These are phyloP conservation scores for Onychostoma macrolepis DNA, from an alignment of 2,113 vertebrate species.

Conservation along the genomic window DNA sequence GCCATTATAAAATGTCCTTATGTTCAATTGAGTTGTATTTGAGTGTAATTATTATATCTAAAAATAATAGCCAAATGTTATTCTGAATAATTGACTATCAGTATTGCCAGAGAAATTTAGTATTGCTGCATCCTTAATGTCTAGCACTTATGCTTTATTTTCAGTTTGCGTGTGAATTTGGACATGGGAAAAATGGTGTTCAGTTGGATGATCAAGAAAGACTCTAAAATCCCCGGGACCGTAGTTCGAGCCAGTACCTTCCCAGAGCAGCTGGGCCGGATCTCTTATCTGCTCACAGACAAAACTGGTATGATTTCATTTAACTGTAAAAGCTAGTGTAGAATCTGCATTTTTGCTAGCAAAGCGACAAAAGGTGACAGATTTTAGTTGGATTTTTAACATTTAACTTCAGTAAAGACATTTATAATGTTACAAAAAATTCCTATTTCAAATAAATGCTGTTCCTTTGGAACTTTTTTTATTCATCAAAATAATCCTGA, in stretches of 20 bases:
- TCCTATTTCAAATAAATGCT: not conserved
- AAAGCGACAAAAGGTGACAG: not conserved
- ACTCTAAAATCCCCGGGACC: slow-evolving; percentile 93
- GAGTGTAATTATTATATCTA: no score
- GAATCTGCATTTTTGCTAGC: not conserved
- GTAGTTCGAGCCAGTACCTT: slow-evolving; percentile 96
- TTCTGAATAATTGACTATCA: no score
- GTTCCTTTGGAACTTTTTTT: not conserved
- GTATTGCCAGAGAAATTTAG: not conserved
- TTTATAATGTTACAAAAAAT: no score
- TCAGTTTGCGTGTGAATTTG: slow-evolving; percentile 92
- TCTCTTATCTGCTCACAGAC: slow-evolving; percentile 96
- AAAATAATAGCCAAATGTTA: no score
- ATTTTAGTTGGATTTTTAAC: not conserved
- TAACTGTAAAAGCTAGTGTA: not conserved
- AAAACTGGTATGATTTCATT: slow-evolving; percentile 86
- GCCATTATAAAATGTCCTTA: no score
- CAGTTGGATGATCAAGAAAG: slow-evolving; percentile 97
- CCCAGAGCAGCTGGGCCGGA: slow-evolving; percentile 94
- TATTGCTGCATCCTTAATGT: not conserved
- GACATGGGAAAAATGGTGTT: slow-evolving; percentile 99
- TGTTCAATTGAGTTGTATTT: no score
- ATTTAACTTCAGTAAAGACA: no score
- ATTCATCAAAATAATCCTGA: not conserved
- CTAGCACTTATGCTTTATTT: not conserved